Conservation (phyloP, 2,113 vertebrate species). For the Spea multiplicata region DNA sequence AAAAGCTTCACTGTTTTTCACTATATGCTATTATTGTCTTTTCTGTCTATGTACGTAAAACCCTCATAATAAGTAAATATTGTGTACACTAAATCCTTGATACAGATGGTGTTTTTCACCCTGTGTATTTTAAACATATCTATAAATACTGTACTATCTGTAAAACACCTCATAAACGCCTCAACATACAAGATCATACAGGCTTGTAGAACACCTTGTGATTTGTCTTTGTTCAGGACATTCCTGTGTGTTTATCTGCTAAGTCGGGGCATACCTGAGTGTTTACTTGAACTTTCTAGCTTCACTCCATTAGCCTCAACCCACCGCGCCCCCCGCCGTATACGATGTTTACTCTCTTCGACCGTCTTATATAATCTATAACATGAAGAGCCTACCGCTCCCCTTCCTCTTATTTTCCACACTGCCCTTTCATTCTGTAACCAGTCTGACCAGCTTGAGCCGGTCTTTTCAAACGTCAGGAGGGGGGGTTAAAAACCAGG, state of each 20-base stretch:
- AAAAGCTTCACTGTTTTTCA: no score
- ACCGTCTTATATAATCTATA: neutral
- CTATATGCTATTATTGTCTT: no score
- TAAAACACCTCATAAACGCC: neutral
- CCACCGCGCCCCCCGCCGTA: neutral
- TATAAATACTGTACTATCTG: neutral
- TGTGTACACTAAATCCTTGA: no score
- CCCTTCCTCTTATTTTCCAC: conserved; percentile 20
- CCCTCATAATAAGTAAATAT: no score
- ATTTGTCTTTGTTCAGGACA: neutral
- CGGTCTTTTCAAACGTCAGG: conserved; percentile 6
- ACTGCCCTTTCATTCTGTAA: conserved; percentile 3
- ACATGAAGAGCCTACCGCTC: neutral
- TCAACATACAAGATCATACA: neutral
- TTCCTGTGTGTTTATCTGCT: conserved; percentile 38
- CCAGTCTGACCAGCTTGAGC: conserved; percentile 41
- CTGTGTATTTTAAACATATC: neutral
- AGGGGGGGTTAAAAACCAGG: neutral
- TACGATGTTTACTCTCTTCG: neutral
- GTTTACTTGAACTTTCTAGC: neutral
- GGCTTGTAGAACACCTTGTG: neutral
- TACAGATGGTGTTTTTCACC: no score
- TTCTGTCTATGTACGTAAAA: no score
- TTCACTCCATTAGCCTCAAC: conserved; percentile 5
- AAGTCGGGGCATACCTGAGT: neutral